These are phyloP conservation scores for Cataglyphis albicans DNA, from an alignment of 2,888 invertebrate genomes.

Conservation along the genomic window DNA sequence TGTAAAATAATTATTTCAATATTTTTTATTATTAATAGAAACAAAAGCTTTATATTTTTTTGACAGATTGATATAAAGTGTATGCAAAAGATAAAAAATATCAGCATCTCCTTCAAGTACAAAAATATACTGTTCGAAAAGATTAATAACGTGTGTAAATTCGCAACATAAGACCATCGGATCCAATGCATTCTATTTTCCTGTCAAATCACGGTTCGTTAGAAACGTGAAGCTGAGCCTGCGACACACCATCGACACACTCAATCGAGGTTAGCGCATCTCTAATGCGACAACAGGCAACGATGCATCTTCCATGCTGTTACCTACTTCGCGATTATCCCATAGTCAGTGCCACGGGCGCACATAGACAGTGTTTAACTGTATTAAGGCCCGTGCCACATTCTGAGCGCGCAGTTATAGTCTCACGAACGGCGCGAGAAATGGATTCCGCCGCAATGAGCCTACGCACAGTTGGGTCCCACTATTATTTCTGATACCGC, in stretches of 20 bases:
- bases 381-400: conserved; percentile 81
- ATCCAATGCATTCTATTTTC: conserved; percentile 44
- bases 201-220: conserved; percentile 54
- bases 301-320: conserved; percentile 75
- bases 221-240: conserved; percentile 52
- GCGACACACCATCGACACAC: conserved; percentile 60
- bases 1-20: neutral
- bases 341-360: conserved; percentile 70
- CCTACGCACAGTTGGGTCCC: conserved; percentile 14
- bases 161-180: neutral
- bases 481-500: conserved; percentile 32
- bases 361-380: conserved; percentile 64
- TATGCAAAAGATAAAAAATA: neutral
- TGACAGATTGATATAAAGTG: neutral
- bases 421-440: conserved; percentile 64
- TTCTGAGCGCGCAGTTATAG: conserved; percentile 75
- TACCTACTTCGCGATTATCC: conserved; percentile 84
- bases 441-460: conserved; percentile 60
- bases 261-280: conserved; percentile 84
- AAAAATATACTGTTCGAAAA: neutral
- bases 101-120: neutral
- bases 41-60: neutral
- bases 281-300: conserved; percentile 78
- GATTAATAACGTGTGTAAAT: conserved; percentile 9
- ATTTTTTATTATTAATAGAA: neutral